Evolutionary conservation across 2,797 vertebrate genomes (phyloP), one percentile per base, ranked within the genome.

Genomic region (Hafferia zeledoni): DNA sequence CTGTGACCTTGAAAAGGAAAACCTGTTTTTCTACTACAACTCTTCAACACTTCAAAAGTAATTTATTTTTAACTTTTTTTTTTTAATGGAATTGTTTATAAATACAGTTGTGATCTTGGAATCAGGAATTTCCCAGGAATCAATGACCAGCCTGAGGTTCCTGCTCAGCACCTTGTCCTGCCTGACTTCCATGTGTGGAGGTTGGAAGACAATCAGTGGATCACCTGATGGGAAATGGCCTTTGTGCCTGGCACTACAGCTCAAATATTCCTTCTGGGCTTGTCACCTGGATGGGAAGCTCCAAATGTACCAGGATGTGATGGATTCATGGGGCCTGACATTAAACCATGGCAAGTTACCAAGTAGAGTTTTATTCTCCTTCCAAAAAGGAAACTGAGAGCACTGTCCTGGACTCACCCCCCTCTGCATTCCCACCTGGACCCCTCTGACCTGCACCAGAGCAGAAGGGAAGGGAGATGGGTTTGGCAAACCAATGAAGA

Each of bases 371-470:
- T 86, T 55, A 6, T 52, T 64, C 22, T 69, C 43, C 49, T 70
- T 37, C n/a, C 27, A 9, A 37, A 33, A 47, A 61, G 43, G 50
- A 14, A 14, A n/a, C 25, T 13, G 43, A 18, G 43, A 65, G 19
- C 44, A 4, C 31, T 17, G 11, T 14, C 57, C 77, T 64, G 7
- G 39, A 1, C 56, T 15, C 28, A 0, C 4, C n/a, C 24, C 22
- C 30, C 63, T 20, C 27, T 9, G 44, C 46, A 0, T 30, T 53
- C 59, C 44, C 10, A 3, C 53, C 63, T 3, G 2, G 72, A 2
- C 27, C 37, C 3, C 4, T 7, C 63, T 17, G 17, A 23, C 7
- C 3, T 4, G 4, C 8, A 2, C 2, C 24, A 5, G 72, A 37
- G 78, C 55, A 33, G 50, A 17, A 57, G 55, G 41, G 49, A n/a